Percentiles rank a stretch among this genome's conserved stretches.
Evolutionary conservation across 1,140 invertebrate species (phyloP).

Genomic region (Diploscapter pachys): DNA sequence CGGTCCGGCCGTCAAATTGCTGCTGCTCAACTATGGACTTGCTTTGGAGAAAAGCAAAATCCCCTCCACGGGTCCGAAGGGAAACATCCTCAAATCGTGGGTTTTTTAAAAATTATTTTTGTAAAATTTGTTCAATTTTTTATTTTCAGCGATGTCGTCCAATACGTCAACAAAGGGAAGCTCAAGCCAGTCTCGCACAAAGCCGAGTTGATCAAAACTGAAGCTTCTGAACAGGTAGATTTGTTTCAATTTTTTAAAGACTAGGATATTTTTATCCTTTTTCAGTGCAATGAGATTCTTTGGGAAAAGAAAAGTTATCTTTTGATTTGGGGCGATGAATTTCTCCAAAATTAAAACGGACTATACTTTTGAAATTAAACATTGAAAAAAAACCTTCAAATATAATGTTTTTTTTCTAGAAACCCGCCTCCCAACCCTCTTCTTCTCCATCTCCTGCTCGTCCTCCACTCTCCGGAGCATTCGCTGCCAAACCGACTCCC

Average conservation of each 20-base stretch:
- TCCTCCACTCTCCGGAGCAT: no score
- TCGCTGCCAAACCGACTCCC: neutral
- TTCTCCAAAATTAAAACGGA: neutral
- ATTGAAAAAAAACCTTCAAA: neutral
- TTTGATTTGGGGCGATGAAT: conserved; percentile 8
- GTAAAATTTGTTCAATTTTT: no score
- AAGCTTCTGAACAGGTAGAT: neutral
- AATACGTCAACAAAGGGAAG: conserved; percentile 12
- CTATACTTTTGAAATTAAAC: neutral
- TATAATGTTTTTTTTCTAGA: conserved; percentile 4
- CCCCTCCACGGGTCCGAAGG: conserved; percentile 21
- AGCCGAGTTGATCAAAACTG: conserved; percentile 2
- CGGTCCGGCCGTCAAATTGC: conserved; percentile 24
- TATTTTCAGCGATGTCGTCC: conserved; percentile 3
- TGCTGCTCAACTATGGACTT: conserved; percentile 19
- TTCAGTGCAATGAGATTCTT: neutral
- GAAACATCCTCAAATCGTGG: conserved; percentile 21
- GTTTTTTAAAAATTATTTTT: no score
- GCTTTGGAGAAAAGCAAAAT: conserved; percentile 6
- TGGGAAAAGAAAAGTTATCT: conserved; percentile 3
- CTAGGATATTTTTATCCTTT: conserved; percentile 13
- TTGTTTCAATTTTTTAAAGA: neutral
- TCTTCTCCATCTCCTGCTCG: conserved; percentile 1
- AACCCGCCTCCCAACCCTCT: conserved; percentile 12
- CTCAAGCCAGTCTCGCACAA: conserved; percentile 8